Conservation (phyloP, 2,888 invertebrate species). For the Fabriciana adippe region DNA sequence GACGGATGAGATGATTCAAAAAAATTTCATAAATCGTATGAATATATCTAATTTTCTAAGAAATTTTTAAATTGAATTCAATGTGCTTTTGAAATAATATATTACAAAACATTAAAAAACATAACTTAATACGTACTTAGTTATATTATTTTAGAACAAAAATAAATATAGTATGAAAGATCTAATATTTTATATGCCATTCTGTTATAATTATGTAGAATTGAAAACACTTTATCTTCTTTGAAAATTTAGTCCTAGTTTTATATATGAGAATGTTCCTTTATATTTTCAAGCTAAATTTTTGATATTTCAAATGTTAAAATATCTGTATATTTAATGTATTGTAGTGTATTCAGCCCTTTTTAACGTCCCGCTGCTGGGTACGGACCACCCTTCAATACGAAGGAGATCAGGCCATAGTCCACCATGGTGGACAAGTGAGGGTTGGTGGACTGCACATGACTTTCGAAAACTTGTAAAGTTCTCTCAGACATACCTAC, state of each 20-base stretch:
- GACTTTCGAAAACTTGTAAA: too few species aligned
- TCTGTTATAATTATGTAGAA: neutral
- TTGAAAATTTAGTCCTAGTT: too few species aligned
- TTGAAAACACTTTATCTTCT: conserved; percentile 2
- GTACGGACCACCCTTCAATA: too few species aligned
- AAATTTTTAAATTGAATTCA: conserved; percentile 39
- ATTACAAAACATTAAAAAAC: neutral
- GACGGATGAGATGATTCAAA: conserved; percentile 64
- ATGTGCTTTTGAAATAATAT: neutral
- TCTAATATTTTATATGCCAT: neutral
- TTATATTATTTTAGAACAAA: neutral
- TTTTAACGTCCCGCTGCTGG: too few species aligned
- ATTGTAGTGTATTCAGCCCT: too few species aligned
- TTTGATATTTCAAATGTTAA: too few species aligned
- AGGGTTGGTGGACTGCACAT: too few species aligned
- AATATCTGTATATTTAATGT: neutral
- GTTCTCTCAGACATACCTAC: too few species aligned
- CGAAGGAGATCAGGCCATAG: too few species aligned
- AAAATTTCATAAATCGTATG: conserved; percentile 34
- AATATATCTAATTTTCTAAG: conserved; percentile 41
- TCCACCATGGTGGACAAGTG: too few species aligned
- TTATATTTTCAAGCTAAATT: too few species aligned
- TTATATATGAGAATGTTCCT: too few species aligned
- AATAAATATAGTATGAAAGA: conserved; percentile 4
- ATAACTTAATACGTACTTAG: neutral